Conservation (phyloP, 2,888 invertebrate genomes). For the Philopedon plagiatum region DNA sequence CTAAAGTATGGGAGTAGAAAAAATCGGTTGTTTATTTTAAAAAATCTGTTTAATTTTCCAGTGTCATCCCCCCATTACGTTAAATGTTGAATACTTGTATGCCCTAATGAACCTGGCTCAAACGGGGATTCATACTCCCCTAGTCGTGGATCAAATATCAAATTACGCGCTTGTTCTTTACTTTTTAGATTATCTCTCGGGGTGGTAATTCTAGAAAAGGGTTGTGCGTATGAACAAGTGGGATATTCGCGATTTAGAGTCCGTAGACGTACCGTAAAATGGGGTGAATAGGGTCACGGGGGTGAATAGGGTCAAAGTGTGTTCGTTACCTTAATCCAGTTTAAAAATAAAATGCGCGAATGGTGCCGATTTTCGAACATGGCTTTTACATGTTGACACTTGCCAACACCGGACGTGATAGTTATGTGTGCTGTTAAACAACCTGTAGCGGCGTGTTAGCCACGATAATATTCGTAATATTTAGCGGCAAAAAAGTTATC, state of each 20-base stretch:
- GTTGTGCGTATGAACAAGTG: conserved; percentile 26
- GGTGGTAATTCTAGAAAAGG: conserved; percentile 59
- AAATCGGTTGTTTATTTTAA: background rate
- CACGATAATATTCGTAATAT: no score
- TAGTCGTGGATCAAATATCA: conserved; percentile 56
- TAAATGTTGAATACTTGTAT: conserved; percentile 8
- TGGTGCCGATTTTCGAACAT: no score
- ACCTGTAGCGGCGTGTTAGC: no score
- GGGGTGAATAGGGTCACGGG: no score
- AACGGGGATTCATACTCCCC: conserved; percentile 56
- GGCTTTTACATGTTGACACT: no score
- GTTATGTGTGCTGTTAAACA: no score
- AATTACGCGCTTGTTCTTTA: conserved; percentile 59
- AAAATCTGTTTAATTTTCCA: conserved; percentile 2
- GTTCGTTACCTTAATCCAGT: no score
- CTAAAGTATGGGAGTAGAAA: no score
- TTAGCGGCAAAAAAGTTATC: no score
- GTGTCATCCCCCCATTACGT: background rate
- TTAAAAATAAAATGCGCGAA: no score
- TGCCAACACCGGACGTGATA: no score
- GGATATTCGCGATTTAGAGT: background rate
- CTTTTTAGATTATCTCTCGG: conserved; percentile 62
- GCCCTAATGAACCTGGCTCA: conserved; percentile 56
- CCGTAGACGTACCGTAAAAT: no score
- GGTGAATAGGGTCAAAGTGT: background rate